A percentile compares a stretch with the other conserved stretches of the same genome.
phyloP scores from a whole-genome alignment of 2,113 vertebrate genomes.

The Cepphus grylle region DNA sequence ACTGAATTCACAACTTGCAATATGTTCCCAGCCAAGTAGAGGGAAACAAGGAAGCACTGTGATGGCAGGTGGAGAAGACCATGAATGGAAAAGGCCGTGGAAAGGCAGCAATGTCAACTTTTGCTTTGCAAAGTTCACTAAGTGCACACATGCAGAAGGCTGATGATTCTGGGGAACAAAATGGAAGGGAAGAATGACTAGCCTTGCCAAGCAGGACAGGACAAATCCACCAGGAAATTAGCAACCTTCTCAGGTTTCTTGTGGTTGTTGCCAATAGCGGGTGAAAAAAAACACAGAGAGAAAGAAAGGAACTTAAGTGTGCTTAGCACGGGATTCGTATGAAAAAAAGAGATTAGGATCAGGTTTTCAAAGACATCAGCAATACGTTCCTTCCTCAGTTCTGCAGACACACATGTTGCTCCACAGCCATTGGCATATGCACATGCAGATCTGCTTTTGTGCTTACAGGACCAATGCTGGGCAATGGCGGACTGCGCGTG shows the following conservation, averaged over 20 bases:
- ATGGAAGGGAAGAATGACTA: neutral
- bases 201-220: neutral
- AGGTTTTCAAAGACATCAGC: neutral
- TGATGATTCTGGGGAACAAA: neutral
- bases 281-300: neutral
- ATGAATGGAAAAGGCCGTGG: neutral
- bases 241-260: constrained; percentile 21
- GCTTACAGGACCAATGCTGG: fast-evolving
- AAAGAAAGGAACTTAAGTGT: neutral
- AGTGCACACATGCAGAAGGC: neutral
- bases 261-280: neutral
- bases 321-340: neutral
- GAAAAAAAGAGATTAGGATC: neutral
- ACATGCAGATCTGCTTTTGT: neutral
- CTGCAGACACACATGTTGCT: neutral
- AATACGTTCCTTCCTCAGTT: neutral
- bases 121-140: neutral
- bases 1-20: neutral
- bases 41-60: neutral
- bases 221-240: constrained; percentile 24
- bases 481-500: fast-evolving
- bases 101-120: neutral
- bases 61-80: neutral
- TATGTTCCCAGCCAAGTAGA: neutral
- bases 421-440: neutral